A percentile compares a stretch with the other conserved stretches of the same genome.
Conservation (phyloP, 2,797 vertebrate species). For the Semaprochilodus insignis region DNA sequence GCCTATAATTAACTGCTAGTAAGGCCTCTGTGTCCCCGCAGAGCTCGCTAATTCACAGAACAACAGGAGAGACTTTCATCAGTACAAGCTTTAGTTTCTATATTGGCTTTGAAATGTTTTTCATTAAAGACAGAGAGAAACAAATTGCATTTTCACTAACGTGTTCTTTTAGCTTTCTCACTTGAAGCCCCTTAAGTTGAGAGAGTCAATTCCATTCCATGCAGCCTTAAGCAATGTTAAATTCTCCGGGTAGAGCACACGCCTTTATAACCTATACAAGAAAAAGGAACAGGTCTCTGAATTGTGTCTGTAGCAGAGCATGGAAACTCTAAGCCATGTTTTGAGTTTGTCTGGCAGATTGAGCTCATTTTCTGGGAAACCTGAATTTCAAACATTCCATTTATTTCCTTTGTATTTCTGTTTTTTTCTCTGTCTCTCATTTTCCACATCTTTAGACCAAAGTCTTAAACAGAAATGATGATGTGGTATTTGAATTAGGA, state of each 20-base stretch:
- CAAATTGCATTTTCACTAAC: constrained; percentile 9
- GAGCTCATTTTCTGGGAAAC: constrained; percentile 48
- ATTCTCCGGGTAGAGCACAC: constrained; percentile 59
- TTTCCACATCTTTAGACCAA: background rate
- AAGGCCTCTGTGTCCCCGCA: background rate
- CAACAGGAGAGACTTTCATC: constrained; percentile 37
- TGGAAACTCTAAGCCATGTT: constrained; percentile 61
- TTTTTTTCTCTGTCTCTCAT: constrained; percentile 35
- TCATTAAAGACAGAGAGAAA: constrained; percentile 37
- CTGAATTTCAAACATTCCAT: constrained; percentile 62
- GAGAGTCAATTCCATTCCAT: background rate
- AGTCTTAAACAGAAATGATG: too few species aligned
- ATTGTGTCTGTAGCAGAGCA: constrained; percentile 65
- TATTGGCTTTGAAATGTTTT: constrained; percentile 52
- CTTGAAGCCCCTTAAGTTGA: background rate
- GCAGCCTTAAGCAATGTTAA: background rate
- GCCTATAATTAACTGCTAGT: constrained; percentile 45
- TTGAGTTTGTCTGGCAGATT: constrained; percentile 59
- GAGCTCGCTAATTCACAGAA: constrained; percentile 14
- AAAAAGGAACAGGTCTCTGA: constrained; percentile 66
- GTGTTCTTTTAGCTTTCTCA: constrained; percentile 5
- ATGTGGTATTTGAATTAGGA: constrained; percentile 12
- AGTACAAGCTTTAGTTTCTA: constrained; percentile 21
- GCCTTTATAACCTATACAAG: constrained; percentile 49
- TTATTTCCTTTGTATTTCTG: constrained; percentile 40